Percentiles rank a stretch among this genome's conserved stretches.
These are phyloP conservation scores for Ceratitis capitata DNA, from an alignment of 1,140 invertebrate genomes.

Conservation along the genomic window DNA sequence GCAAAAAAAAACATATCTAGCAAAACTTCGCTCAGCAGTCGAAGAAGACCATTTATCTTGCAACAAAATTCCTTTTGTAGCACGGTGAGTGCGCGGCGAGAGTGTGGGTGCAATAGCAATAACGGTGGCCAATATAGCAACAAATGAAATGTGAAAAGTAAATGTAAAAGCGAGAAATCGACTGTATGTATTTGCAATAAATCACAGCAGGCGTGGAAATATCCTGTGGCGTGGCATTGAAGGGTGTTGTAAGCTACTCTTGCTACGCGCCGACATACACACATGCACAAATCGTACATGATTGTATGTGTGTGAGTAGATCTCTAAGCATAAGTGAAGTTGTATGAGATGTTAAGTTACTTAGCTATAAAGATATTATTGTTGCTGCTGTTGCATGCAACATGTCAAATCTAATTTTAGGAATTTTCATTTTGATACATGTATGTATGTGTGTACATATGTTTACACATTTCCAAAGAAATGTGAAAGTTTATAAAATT, in stretches of 20 bases:
- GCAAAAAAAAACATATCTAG: too few species aligned
- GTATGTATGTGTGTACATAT: not conserved
- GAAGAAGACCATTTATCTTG: conserved; percentile 23
- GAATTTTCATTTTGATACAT: conserved; percentile 45
- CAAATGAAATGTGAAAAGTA: conserved; percentile 15
- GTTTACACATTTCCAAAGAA: not conserved
- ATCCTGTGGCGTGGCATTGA: not conserved
- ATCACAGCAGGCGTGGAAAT: not conserved
- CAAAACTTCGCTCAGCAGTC: not conserved
- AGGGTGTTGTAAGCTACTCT: not conserved
- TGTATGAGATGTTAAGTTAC: conserved; percentile 1
- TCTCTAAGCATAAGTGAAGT: not conserved
- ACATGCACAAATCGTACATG: not conserved
- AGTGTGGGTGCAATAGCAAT: not conserved
- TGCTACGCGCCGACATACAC: not conserved
- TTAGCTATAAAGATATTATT: not conserved
- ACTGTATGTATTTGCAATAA: not conserved
- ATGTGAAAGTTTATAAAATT: conserved; percentile 19
- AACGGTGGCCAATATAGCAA: not conserved
- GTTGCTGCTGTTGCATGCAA: conserved; percentile 46
- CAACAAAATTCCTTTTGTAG: not conserved
- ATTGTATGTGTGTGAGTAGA: not conserved
- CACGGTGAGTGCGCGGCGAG: not conserved
- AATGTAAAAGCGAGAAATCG: not conserved
- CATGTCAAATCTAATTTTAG: conserved; percentile 60